Evolutionary conservation across 2,797 vertebrate genomes (phyloP).

Genomic region (Clangula hyemalis): DNA sequence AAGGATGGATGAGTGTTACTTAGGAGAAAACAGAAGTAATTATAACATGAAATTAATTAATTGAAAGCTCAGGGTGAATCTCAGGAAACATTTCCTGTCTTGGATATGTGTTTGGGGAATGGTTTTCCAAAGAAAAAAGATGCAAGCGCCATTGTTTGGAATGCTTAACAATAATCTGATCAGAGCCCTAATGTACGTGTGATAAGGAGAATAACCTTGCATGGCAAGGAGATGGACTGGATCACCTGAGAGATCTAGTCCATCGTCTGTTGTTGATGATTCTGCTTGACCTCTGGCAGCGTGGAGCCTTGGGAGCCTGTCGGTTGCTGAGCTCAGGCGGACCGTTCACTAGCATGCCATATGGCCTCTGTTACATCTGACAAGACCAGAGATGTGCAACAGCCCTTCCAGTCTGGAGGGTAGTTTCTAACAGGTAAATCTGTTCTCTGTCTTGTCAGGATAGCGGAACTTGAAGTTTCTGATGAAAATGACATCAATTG

Average conservation of each 20-base stretch:
- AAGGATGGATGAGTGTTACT: conserved; percentile 62
- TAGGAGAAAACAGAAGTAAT: conserved; percentile 64
- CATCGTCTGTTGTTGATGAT: conserved; percentile 60
- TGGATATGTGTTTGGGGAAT: conserved; percentile 65
- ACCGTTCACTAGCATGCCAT: conserved; percentile 45
- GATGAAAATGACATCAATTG: conserved; percentile 98
- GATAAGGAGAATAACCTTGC: conserved; percentile 65
- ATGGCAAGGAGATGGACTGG: conserved; percentile 67
- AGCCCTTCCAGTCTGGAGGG: background rate
- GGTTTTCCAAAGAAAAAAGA: conserved; percentile 66
- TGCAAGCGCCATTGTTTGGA: conserved; percentile 47
- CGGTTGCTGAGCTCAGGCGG: conserved; percentile 34
- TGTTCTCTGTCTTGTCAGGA: conserved; percentile 81
- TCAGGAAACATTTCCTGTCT: conserved; percentile 61
- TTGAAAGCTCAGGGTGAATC: conserved; percentile 69
- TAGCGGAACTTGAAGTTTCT: conserved; percentile 89
- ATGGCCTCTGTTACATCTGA: conserved; percentile 30
- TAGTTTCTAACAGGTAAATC: conserved; percentile 47
- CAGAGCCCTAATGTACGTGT: conserved; percentile 55
- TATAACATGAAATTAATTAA: conserved; percentile 79
- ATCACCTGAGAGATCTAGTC: conserved; percentile 50
- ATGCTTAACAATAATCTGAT: conserved; percentile 64
- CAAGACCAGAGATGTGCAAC: background rate
- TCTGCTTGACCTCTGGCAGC: conserved; percentile 69
- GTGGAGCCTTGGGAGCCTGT: conserved; percentile 65